Evolutionary conservation across 2,888 invertebrate genomes (phyloP), one percentile per base, ranked within the genome.

Genomic region (Ceramica pisi): DNA sequence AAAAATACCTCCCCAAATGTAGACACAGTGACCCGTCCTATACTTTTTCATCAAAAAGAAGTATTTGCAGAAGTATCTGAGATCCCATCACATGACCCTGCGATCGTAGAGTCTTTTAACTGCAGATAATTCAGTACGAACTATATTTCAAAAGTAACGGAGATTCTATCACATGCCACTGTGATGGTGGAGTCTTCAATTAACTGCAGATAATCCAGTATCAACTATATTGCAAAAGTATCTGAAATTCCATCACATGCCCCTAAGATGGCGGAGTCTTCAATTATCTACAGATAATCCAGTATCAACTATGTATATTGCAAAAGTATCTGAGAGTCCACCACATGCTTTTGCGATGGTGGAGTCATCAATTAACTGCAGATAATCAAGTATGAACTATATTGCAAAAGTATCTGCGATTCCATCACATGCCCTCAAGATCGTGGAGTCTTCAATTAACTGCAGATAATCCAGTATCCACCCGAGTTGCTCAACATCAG

Each of bases 401-500:
- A 55, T 31, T 55, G 31, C 53, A 31, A 26, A n/a, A 6, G 5
- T n/a, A 2, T 14, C 14, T 5, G 7, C 56, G 55, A 16, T 48
- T 1, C 14, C 4, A 41, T 41, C 12, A 46, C 46, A 38, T 23
- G 8, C 35, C 14, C 26, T 19, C n/a, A 65, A 44, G 35, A 57
- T 56, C 21, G 44, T 41, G 57, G 16, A 44, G 19, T 21, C n/a
- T 19, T 71, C 21, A 57, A 31, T 46, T 44, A 57, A 6, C 19
- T 50, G 19, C 38, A 46, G 55, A 46, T 77, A 57, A 77, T 57
- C 61, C 56, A 31, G 21, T 46, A 38, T 44, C 2, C 9, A 53
- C 16, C 0, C 14, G 19, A n/a, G 12, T 77, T 67, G 38, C 62
- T 51, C 14, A 62, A 53, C 65, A 75, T 62, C 67, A 51, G 67